Base-by-base conservation (phyloP, 2,113 vertebrate genomes). In the Prietella phreatophila region DNA sequence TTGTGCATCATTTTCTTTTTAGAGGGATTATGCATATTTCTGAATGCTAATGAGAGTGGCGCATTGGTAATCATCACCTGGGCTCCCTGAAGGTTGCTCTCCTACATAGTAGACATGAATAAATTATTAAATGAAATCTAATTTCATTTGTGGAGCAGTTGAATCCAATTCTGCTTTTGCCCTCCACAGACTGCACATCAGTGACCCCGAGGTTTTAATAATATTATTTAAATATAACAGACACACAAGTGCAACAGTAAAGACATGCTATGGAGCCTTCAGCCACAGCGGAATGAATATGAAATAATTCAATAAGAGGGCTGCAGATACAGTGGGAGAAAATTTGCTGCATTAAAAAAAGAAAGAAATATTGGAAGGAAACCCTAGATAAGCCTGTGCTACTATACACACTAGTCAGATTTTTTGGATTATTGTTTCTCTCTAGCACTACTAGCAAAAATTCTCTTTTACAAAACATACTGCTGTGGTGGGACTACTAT, bases 121-220 rank as follows among this genome's bases (percentile, higher is more conserved):
- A 94, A 94, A 95, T 94, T 94, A 95, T 95, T 93, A 91, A 94
- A 94, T 93, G 84, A 95, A 94, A 94, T 94, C 92, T 87, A 92
- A 92, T 94, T 93, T 91, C 88, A 89, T 92, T 91, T 89, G 93
- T 88, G 89, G 86, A 91, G 91, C 93, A 90, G 93, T 91, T 91
- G 89, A 93, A 94, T 94, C 91, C 89, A 94, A 93, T 95, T 93
- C 91, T 79, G 81, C 85, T 89, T 87, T 83, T 86, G 80, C 36
- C 90, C 88, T 93, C 90, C 71, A 91, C 92, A 91, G 91, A 93
- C 39, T 82, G 85, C 89, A 89, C 91, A 88, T 76, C 1, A 69
- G 87, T 93, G 93, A 94, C 93, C 93, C 92, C 67, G 86, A 90
- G 92, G 91, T 93, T 91, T 93, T 91, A 91, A 91, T 93, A 90